These are phyloP conservation scores for Catharus minimus DNA, from an alignment of 2,113 vertebrate species.

Conservation along the genomic window DNA sequence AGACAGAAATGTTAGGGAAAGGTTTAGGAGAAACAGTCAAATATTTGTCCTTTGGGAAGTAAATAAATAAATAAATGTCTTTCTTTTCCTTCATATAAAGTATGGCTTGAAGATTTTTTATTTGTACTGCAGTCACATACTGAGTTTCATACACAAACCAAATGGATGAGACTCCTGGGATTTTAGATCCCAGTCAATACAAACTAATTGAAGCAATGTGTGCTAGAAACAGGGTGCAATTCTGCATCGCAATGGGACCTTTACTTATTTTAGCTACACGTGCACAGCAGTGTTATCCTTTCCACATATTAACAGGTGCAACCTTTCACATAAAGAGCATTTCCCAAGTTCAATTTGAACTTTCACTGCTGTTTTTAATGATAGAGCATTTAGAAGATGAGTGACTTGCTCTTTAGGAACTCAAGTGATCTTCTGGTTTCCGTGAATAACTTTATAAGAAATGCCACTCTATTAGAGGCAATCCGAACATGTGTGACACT, in stretches of 20 bases:
- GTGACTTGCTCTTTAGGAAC: neutral
- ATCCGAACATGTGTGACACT: accelerated
- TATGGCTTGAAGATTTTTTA: neutral
- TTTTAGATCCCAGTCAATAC: neutral
- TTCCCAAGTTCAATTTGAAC: neutral
- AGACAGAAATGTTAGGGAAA: neutral
- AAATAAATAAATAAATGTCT: neutral
- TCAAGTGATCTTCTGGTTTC: neutral
- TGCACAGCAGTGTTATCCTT: neutral
- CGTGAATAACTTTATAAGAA: neutral
- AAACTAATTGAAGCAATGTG: neutral
- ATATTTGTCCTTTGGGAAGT: neutral
- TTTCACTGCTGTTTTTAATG: neutral
- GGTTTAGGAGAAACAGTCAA: neutral
- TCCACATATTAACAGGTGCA: neutral
- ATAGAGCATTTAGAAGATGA: neutral
- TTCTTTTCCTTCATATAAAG: neutral
- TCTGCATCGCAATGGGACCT: neutral
- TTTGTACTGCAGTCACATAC: neutral
- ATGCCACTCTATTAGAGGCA: neutral
- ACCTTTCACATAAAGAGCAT: neutral
- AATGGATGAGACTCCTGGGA: neutral
- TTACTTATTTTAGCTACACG: neutral
- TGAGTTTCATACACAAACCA: neutral
- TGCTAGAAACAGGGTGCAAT: neutral